These are phyloP conservation scores for Corapipo altera DNA, from an alignment of 2,113 vertebrate genomes.

Conservation along the genomic window DNA sequence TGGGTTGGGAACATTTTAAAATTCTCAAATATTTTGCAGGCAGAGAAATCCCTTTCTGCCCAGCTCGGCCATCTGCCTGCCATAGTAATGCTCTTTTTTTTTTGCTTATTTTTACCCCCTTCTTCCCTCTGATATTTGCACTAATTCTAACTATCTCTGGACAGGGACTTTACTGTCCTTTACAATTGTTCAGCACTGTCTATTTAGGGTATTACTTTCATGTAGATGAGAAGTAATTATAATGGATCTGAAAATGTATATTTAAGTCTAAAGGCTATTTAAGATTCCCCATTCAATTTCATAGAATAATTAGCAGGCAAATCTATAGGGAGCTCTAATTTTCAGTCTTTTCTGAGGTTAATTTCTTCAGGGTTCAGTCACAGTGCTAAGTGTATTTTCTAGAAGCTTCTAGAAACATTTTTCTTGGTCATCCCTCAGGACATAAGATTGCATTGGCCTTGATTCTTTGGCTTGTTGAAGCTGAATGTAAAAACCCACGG, in stretches of 20 bases:
- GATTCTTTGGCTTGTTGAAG: background rate
- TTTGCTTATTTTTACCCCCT: background rate
- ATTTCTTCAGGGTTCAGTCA: constrained; percentile 16
- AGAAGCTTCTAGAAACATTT: constrained; percentile 28
- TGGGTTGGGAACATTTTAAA: constrained; percentile 18
- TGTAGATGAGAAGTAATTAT: background rate
- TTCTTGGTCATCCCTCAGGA: constrained; percentile 8
- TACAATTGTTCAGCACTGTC: background rate
- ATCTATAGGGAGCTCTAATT: constrained; percentile 22
- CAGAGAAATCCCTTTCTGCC: background rate
- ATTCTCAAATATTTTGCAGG: background rate
- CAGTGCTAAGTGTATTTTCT: background rate
- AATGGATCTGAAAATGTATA: constrained; percentile 33
- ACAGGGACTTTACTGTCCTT: background rate
- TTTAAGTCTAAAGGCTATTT: constrained; percentile 36
- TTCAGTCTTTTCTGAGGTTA: constrained; percentile 6
- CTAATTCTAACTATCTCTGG: background rate
- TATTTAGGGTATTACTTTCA: background rate
- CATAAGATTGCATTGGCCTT: background rate
- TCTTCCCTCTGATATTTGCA: background rate
- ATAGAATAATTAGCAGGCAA: constrained; percentile 11
- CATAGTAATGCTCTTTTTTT: background rate
- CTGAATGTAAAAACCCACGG: background rate
- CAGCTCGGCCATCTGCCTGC: background rate
- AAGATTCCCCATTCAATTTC: constrained; percentile 19